Base-by-base conservation (phyloP, 1,140 invertebrate species). In the Eupeodes corollae region DNA sequence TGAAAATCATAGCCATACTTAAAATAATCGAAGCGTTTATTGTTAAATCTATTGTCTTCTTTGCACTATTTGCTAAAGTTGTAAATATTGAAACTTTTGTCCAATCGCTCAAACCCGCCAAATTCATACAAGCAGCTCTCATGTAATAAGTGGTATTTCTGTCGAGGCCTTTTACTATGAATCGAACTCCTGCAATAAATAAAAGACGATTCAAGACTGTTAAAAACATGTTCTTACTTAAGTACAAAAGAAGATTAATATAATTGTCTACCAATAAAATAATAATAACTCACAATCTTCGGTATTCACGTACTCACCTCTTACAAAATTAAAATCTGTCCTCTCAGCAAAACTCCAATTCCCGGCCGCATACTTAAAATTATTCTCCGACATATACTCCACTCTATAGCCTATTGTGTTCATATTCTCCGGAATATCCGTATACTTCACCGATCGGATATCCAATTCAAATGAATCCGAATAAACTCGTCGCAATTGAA, bases 41-140 rank as follows among this genome's bases (percentile, higher is more conserved):
- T 26, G 21, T 26, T 3, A 26, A 26, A 3, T 5, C 21, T 5
- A 26, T 26, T 26, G 21, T 26, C 21, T 26, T 26, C 8, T 3
- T 8, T 26, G 21, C 21, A 26, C 21, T 8, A 42, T 48, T 56
- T 12, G 44, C 21, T 31, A 63, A 54, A 9, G 64, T 67, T 30
- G 54, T 48, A 42, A 65, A 67, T 16, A 45, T 55, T 47, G 54
- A 59, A 30, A 64, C 58, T 14, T 42, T 44, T 30, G 58, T 61
- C 58, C 58, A 70, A 43, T 70, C 67, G 43, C 68, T 68, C 10
- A 70, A 45, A 6, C 70, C 70, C 8, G 70, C 70, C 32, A 59
- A 50, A 57, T 71, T 72, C 5, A 56, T 48, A 5, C 69, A 63
- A 44, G 69, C 68, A 6, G 61, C 69, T 9, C 70, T 52, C 49